Evolutionary conservation across 2,113 vertebrate species (phyloP).

Genomic region (Anthoscopus minutus): DNA sequence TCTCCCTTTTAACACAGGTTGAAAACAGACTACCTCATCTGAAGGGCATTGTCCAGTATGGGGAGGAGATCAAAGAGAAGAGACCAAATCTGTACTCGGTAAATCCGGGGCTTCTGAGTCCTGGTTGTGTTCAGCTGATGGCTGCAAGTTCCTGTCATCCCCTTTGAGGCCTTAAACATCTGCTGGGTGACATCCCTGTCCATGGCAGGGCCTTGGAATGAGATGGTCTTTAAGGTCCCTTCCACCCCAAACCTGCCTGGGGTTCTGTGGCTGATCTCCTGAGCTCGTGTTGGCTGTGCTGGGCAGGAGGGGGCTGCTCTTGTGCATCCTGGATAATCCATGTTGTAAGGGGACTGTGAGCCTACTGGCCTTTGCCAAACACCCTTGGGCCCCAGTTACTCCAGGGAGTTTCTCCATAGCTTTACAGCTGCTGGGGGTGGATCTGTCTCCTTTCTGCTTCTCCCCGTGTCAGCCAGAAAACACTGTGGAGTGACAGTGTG

Average conservation of each 20-base stretch:
- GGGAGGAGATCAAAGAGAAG: conserved; percentile 73
- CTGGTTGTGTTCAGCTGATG: neutral
- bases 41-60: conserved; percentile 89
- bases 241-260: neutral
- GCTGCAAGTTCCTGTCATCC: neutral
- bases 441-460: neutral
- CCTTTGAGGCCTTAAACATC: accelerated
- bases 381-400: neutral
- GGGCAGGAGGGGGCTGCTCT: neutral
- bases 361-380: neutral
- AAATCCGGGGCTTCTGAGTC: neutral
- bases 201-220: neutral
- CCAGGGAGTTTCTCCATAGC: neutral
- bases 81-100: conserved; percentile 82
- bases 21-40: conserved; percentile 75
- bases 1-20: conserved; percentile 64
- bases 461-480: neutral
- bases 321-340: neutral
- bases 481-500: neutral
- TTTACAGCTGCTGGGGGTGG: neutral
- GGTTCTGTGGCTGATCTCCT: neutral
- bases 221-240: neutral
- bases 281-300: neutral
- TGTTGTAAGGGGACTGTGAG: neutral
- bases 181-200: neutral